These are phyloP conservation scores for Melanostigma gelatinosum DNA, from an alignment of 2,113 vertebrate genomes.

Conservation along the genomic window DNA sequence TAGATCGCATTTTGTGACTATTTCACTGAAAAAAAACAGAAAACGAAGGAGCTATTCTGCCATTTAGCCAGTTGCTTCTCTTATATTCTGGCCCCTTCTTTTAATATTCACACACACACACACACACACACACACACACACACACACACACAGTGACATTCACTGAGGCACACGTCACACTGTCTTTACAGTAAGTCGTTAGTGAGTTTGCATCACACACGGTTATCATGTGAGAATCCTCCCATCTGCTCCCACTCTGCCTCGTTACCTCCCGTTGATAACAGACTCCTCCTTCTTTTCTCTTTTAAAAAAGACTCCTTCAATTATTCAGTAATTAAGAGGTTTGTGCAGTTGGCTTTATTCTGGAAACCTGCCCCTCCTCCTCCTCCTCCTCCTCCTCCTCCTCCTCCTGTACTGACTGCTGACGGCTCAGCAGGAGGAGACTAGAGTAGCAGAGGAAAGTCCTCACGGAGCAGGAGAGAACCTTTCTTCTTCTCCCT, in stretches of 20 bases:
- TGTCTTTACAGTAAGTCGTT: constrained; percentile 57
- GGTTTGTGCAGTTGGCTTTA: constrained; percentile 53
- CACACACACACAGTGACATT: background rate
- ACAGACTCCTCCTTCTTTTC: constrained; percentile 40
- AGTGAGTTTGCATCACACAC: constrained; percentile 63
- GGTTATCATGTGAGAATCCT: constrained; percentile 57
- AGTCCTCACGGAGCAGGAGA: background rate
- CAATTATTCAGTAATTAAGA: constrained; percentile 72
- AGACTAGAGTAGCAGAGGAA: constrained; percentile 8
- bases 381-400: constrained; percentile 11
- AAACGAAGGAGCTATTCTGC: background rate
- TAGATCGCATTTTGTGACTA: no score
- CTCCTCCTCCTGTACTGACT: constrained; percentile 29
- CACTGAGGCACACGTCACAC: constrained; percentile 39
- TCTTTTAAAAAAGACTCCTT: constrained; percentile 47
- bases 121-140: constrained; percentile 22
- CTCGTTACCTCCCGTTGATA: constrained; percentile 66
- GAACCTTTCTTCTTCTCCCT: constrained; percentile 6
- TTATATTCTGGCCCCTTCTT: background rate
- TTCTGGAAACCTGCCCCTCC: constrained; percentile 37
- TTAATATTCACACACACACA: constrained; percentile 9
- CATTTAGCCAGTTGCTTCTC: background rate
- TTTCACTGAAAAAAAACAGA: no score
- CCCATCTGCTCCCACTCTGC: constrained; percentile 65
- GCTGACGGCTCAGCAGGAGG: constrained; percentile 10